Evolutionary conservation across 2,797 vertebrate species (phyloP), one percentile per base, ranked within the genome.

Genomic region (Novumbra hubbsi): DNA sequence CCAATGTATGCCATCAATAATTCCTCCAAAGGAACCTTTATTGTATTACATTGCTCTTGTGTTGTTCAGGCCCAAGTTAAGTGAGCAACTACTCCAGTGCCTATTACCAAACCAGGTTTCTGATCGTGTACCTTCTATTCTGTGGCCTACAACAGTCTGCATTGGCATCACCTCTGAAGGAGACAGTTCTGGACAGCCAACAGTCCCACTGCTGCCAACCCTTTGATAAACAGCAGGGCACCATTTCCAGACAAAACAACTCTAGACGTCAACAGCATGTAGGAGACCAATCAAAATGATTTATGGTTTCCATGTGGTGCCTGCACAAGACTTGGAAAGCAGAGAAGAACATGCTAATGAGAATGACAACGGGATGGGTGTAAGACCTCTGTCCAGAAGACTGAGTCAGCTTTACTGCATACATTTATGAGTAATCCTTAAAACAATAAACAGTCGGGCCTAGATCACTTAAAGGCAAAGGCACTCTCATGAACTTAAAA

Each of bases 401-500:
- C 50, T 17, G 48, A 30, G 32, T 30, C 62, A 63, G 34, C 34
- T 16, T 76, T 52, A 76, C 74, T 78, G 78, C 78, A 75, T 28
- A 49, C 19, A 12, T 41, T 71, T 62, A 73, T 41, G 27, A 70
- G 38, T n/a, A 60, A 70, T 72, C 21, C 68, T 21, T 38, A 21
- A 66, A 41, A 32, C 27, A 28, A 38, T 19, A 17, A 72, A 71
- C 55, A 71, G 62, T 71, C 16, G 27, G 62, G 70, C 5, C 11
- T 4, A 15, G 66, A 67, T 72, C 65, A 72, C 66, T 76, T 66
- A 27, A 60, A 70, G 73, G 71, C 65, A 65, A 83, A 83, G 81
- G 76, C 81, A 83, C 81, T 80, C 68, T 63, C 63, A 30, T 55
- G 68, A 78, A 69, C 30, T 68, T 67, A 52, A 72, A 27, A 45